A percentile compares a stretch with the other conserved stretches of the same genome.
Conservation (phyloP, 2,113 vertebrate species). For the Rhinogobius similis region DNA sequence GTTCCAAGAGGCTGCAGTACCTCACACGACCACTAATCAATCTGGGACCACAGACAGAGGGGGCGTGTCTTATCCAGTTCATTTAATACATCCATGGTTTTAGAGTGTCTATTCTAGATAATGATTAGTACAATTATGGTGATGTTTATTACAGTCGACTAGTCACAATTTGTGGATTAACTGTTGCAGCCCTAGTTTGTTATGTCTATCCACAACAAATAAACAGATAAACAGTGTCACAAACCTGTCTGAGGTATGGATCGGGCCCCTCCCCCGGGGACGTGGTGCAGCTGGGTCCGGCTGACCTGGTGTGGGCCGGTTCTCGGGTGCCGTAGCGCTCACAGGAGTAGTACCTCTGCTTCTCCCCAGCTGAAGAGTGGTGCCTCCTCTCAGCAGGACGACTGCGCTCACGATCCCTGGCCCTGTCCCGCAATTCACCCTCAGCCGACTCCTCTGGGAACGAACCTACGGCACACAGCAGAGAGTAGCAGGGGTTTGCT, state of each 20-base stretch:
- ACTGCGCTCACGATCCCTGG: slow-evolving; percentile 87
- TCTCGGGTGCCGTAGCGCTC: slow-evolving; percentile 91
- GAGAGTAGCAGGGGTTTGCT: neutral
- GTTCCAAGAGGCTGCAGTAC: too few species aligned
- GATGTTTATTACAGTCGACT: too few species aligned
- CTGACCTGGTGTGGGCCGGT: slow-evolving; percentile 80
- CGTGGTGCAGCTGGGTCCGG: slow-evolving; percentile 85
- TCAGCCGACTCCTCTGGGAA: slow-evolving; percentile 65
- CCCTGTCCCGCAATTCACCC: slow-evolving; percentile 76
- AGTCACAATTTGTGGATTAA: too few species aligned
- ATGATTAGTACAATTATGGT: too few species aligned
- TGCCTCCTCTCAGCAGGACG: slow-evolving; percentile 92
- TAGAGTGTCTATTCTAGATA: too few species aligned
- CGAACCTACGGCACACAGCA: slow-evolving; percentile 29
- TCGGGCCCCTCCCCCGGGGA: slow-evolving; percentile 85
- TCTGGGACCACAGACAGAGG: too few species aligned
- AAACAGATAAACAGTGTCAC: neutral
- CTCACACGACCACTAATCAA: too few species aligned
- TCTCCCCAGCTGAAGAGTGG: slow-evolving; percentile 84
- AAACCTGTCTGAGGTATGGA: slow-evolving; percentile 83
- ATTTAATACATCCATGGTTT: too few species aligned
- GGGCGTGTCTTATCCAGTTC: too few species aligned
- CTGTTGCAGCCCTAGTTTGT: too few species aligned
- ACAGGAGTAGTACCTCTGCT: slow-evolving; percentile 95
- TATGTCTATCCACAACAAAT: too few species aligned